A percentile compares a stretch with the other conserved stretches of the same genome.
These are phyloP conservation scores for Drosophila testacea DNA, from an alignment of 2,888 invertebrate species.

Conservation along the genomic window DNA sequence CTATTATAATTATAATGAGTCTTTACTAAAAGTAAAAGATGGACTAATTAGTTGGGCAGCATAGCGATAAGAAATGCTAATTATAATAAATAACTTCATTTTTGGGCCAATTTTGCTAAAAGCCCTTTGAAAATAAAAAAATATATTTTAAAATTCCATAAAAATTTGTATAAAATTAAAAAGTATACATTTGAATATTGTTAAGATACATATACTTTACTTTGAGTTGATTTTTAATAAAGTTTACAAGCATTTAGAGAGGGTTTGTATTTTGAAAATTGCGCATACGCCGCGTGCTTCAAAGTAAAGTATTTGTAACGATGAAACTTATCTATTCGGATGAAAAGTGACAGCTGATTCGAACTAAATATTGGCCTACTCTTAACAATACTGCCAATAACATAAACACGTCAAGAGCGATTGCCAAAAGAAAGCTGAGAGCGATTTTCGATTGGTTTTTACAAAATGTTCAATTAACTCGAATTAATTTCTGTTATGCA, in stretches of 20 bases:
- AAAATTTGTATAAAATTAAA: slow-evolving; percentile 4
- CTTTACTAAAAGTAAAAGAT: slow-evolving; percentile 27
- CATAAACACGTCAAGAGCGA: slow-evolving; percentile 28
- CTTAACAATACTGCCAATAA: slow-evolving; percentile 3
- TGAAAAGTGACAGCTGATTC: slow-evolving; percentile 1
- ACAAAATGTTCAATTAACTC: slow-evolving; percentile 44
- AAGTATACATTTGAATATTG: slow-evolving; percentile 5
- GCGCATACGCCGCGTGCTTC: slow-evolving; percentile 39
- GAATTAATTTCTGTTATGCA: slow-evolving; percentile 41
- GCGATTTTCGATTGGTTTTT: slow-evolving; percentile 35
- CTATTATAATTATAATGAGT: too few species aligned
- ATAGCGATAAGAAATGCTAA: slow-evolving; percentile 4
- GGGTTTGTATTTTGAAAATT: slow-evolving; percentile 9
- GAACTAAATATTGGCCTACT: slow-evolving; percentile 17
- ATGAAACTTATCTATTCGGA: neutral
- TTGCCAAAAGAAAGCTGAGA: slow-evolving; percentile 45
- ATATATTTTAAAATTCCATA: slow-evolving; percentile 11
- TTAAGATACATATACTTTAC: slow-evolving; percentile 10
- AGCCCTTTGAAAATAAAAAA: slow-evolving; percentile 2
- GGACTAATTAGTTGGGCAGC: neutral
- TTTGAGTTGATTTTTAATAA: slow-evolving; percentile 1
- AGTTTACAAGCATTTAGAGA: neutral
- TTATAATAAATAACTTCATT: slow-evolving; percentile 12
- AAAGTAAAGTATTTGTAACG: neutral
- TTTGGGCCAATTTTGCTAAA: neutral